Evolutionary conservation across 2,797 vertebrate genomes (phyloP), one percentile per base, ranked within the genome.

Genomic region (Spinibarbus caldwelli): DNA sequence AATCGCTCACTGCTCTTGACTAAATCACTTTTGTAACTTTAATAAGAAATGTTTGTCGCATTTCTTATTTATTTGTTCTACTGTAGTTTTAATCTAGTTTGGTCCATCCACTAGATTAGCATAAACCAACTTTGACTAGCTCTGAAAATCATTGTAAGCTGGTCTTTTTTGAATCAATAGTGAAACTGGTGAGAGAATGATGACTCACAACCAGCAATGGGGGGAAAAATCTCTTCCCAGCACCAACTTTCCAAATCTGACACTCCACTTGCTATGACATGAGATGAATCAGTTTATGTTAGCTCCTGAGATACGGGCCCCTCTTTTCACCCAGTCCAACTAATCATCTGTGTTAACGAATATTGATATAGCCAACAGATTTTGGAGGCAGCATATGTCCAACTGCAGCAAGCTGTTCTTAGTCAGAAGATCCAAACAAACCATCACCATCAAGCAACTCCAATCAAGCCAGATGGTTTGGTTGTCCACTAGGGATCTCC

Each of bases 81-180:
- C n/a, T n/a, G n/a, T n/a, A n/a, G n/a, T n/a, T n/a, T n/a, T n/a
- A n/a, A n/a, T n/a, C n/a, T n/a, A n/a, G n/a, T n/a, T n/a, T n/a
- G n/a, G n/a, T n/a, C n/a, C 38, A 38, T 38, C 38, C 8, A 7
- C 6, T 38, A 38, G 38, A 38, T 38, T 38, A 38, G 38, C 7
- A 38, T 38, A 38, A 38, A 38, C 38, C 38, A 38, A 38, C 38
- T 38, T 8, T 38, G 38, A 38, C 38, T 38, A 8, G 38, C 26
- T 3, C 29, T 5, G 17, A 31, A 66, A 66, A 31, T 34, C 62
- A 66, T 7, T 29, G 97, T 99, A 93, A 95, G 96, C 17, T 68
- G 66, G 34, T 68, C 34, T 38, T 38, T 68, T 68, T 38, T 23
- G 66, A 19, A 38, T 68, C 19, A 38, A 4, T 68, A 45, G 6